phyloP scores from a whole-genome alignment of 2,797 vertebrate species.

The Syngnathus acus region DNA sequence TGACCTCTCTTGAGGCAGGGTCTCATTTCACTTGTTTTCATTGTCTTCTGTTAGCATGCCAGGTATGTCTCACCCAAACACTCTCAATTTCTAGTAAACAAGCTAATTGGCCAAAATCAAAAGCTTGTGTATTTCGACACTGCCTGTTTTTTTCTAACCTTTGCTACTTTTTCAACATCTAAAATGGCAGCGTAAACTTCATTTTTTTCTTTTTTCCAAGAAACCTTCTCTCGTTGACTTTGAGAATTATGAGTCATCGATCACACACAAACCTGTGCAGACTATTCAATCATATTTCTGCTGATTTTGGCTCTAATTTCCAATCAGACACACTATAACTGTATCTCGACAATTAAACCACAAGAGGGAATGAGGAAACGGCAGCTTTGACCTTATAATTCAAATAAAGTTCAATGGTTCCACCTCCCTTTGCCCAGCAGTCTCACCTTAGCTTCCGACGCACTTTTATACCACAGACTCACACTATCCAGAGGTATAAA shows the following conservation, averaged over 20 bases:
- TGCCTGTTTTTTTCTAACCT: not conserved
- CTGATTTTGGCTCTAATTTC: conserved; percentile 3
- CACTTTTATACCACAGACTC: conserved; percentile 8
- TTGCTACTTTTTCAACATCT: not conserved
- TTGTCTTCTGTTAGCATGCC: not conserved
- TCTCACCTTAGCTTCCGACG: not conserved
- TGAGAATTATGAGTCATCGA: not conserved
- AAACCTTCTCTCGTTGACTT: not conserved
- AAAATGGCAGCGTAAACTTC: not conserved
- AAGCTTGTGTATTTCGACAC: not conserved
- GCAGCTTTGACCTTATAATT: conserved; percentile 21
- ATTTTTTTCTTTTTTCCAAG: not conserved
- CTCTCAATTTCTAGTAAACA: conserved; percentile 9
- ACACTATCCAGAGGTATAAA: conserved; percentile 2
- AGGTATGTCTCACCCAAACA: not conserved
- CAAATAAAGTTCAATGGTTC: conserved; percentile 26
- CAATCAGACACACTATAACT: conserved; percentile 8
- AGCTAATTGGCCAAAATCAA: not conserved
- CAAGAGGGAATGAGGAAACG: not conserved
- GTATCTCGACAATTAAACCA: not conserved
- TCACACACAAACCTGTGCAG: not conserved
- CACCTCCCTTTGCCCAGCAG: conserved; percentile 2
- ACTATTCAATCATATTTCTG: not conserved
- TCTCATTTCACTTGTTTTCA: not conserved
- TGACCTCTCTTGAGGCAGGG: too few species aligned